These are phyloP conservation scores for Omphaloscelis lunosa DNA, from an alignment of 2,888 invertebrate species.

Conservation along the genomic window DNA sequence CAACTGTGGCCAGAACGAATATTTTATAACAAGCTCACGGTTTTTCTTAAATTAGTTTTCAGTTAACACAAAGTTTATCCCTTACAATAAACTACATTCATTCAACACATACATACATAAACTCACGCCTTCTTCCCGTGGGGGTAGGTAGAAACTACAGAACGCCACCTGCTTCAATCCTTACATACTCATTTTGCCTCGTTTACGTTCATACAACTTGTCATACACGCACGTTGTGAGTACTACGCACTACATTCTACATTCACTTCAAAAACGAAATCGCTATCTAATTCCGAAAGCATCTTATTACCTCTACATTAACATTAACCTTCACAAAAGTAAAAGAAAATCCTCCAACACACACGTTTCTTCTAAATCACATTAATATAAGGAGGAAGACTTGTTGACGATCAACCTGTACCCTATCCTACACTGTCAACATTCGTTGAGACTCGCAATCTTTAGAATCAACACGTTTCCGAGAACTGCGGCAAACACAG, in stretches of 20 bases:
- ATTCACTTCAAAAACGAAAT: neutral
- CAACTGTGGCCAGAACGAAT: neutral
- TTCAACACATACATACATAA: too few species aligned
- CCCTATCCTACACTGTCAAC: neutral
- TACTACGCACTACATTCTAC: too few species aligned
- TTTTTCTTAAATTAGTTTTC: neutral
- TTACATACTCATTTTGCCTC: too few species aligned
- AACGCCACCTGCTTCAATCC: too few species aligned
- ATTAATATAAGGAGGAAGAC: neutral
- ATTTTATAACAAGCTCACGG: neutral
- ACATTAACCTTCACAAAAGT: neutral
- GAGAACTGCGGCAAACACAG: conserved; percentile 8
- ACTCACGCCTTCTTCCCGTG: too few species aligned
- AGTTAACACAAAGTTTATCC: neutral
- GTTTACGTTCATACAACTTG: too few species aligned
- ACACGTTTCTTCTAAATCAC: neutral
- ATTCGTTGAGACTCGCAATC: conserved; percentile 29
- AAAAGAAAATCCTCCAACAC: neutral
- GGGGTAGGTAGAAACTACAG: too few species aligned
- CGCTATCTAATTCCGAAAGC: neutral
- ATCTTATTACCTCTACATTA: neutral
- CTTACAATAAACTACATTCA: neutral
- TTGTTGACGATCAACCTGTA: conserved; percentile 43
- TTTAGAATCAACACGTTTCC: conserved; percentile 31
- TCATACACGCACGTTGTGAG: too few species aligned